phyloP scores from a whole-genome alignment of 2,888 invertebrate genomes.

The Agonopterix alstromeriana region DNA sequence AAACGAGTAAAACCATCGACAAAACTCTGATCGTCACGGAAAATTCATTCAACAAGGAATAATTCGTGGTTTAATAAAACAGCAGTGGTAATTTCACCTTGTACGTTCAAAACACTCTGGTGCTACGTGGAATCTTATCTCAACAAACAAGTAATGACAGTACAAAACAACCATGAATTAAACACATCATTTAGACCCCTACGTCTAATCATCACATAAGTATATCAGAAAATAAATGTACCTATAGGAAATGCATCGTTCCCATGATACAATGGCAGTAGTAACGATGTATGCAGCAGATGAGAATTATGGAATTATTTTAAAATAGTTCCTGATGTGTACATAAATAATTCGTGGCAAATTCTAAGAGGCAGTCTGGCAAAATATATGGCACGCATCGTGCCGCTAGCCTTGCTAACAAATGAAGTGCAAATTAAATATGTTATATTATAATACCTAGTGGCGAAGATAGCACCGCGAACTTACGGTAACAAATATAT shows the following conservation, averaged over 20 bases:
- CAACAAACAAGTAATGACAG: slow-evolving; percentile 18
- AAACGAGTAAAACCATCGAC: too few relatives aligned
- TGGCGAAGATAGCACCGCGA: slow-evolving; percentile 43
- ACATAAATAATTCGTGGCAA: slow-evolving; percentile 17
- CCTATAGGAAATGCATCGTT: slow-evolving; percentile 2
- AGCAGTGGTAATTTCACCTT: slow-evolving; percentile 4
- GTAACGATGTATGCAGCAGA: too few relatives aligned
- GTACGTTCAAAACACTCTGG: slow-evolving; percentile 13
- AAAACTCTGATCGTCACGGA: too few relatives aligned
- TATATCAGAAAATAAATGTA: slow-evolving; percentile 11
- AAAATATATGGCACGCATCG: slow-evolving; percentile 29
- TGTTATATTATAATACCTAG: slow-evolving; percentile 17
- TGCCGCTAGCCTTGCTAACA: slow-evolving; percentile 33
- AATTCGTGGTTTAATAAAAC: too few relatives aligned
- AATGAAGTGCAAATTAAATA: slow-evolving; percentile 3
- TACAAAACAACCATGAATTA: slow-evolving; percentile 14
- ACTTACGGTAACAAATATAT: slow-evolving; percentile 6
- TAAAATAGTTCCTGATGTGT: too few relatives aligned
- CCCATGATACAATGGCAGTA: slow-evolving; percentile 9
- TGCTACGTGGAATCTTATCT: slow-evolving; percentile 9
- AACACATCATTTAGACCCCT: slow-evolving; percentile 16
- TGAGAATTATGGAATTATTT: too few relatives aligned
- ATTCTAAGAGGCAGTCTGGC: slow-evolving; percentile 25
- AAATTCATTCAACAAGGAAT: too few relatives aligned
- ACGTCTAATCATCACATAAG: slow-evolving; percentile 8